Evolutionary conservation across 2,113 vertebrate species (phyloP).

Genomic region (Chrysochloris asiatica): DNA sequence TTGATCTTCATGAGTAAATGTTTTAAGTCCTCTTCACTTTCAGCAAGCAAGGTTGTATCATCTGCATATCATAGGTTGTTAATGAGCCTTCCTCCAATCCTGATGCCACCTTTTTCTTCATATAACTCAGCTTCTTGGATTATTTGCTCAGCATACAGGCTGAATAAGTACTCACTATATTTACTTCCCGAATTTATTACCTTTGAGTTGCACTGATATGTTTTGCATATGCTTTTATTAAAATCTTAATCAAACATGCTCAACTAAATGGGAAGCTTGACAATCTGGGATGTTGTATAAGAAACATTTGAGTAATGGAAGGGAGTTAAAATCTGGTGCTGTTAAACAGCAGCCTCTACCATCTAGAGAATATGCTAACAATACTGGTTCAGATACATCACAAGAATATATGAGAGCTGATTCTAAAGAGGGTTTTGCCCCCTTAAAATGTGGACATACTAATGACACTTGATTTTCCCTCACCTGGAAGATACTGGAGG

Average conservation of each 20-base stretch:
- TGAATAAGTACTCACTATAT: not conserved
- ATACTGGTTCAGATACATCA: not conserved
- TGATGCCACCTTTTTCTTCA: too few relatives aligned
- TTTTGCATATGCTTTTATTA: slow-evolving; percentile 30
- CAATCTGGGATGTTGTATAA: not conserved
- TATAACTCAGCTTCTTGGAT: too few relatives aligned
- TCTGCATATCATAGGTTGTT: too few relatives aligned
- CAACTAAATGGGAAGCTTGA: not conserved
- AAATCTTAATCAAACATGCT: slow-evolving; percentile 35
- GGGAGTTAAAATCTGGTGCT: slow-evolving; percentile 5
- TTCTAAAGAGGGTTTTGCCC: not conserved
- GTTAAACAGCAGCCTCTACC: not conserved
- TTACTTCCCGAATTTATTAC: slow-evolving; percentile 32
- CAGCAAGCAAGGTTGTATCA: too few relatives aligned
- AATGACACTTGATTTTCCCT: not conserved
- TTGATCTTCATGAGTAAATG: too few relatives aligned
- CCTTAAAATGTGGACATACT: not conserved
- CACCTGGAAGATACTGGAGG: not conserved
- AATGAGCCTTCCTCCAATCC: too few relatives aligned
- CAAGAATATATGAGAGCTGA: not conserved
- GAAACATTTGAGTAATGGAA: not conserved
- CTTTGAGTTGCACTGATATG: not conserved
- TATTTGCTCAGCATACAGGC: too few relatives aligned
- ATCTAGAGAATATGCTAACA: not conserved
- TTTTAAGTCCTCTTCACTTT: too few relatives aligned